Base-by-base conservation (phyloP, 2,797 vertebrate genomes). In the Tenualosa thibaudeaui region DNA sequence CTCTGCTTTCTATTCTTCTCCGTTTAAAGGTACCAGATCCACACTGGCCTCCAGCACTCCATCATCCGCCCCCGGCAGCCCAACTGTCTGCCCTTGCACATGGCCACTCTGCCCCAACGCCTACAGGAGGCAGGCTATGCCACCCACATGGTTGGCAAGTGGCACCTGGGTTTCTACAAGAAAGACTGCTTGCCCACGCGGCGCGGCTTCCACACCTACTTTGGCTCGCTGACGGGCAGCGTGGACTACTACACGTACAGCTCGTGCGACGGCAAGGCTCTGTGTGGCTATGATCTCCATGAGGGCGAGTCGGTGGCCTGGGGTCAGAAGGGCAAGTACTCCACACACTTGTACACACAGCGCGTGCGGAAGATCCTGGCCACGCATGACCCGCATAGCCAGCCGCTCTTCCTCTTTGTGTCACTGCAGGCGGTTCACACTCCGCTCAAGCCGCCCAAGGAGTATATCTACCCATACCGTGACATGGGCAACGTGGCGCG, bases 81-180 rank as follows among this genome's bases (percentile, higher is more conserved):
- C 65, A 99, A 97, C 93, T 99, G 98, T 87, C 89, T 99, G 89
- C 98, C 98, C 0, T 90, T 94, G 0, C 92, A 97, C 92, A 94
- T 96, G 92, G 96, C 97, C 92, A 99, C 98, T 0, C 94, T 99
- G 87, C 98, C 98, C 0, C 96, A 99, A 94, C 96, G 97, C 90
- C 95, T 99, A n/a, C 97, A 96, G 86, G 92, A 97, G 87, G 96
- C 94, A 0, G 98, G 98, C 0, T 99, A 99, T 89, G 90, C 96
- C 89, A 99, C 98, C 0, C 98, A 99, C 90, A 97, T 99, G 97
- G 97, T 99, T 31, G 98, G 98, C 81, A 99, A 99, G 89, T 99
- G 98, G 98, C 98, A 99, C 91, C 93, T 99, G 87, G 98, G 98
- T 84, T 99, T 99, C 94, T 99, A 98, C 93, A 97, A 97, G 92